Percentiles rank a stretch among this genome's conserved stretches.
Conservation (phyloP, 2,113 vertebrate genomes). For the rabbit (Oryctolagus cuniculus) region DNA sequence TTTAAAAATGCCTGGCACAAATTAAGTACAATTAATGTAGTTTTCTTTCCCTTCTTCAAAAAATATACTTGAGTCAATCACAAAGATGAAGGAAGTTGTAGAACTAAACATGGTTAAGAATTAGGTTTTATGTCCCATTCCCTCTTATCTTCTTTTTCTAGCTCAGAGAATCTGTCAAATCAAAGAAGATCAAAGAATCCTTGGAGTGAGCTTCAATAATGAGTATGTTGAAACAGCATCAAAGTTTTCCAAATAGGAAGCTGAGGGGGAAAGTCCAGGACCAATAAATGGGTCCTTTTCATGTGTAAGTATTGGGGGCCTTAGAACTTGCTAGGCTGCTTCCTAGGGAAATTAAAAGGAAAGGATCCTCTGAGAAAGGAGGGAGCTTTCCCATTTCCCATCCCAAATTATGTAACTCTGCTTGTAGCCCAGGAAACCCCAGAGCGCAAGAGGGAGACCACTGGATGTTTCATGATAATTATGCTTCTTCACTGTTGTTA, state of each 20-base stretch:
- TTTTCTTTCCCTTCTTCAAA: not conserved
- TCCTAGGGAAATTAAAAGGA: conserved; percentile 69
- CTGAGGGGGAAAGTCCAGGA: fast-evolving
- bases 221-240: not conserved
- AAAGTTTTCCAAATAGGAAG: not conserved
- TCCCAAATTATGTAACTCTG: conserved; percentile 55
- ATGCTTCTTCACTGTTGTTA: not conserved
- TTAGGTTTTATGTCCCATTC: not conserved
- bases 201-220: fast-evolving
- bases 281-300: conserved; percentile 64
- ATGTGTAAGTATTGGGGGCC: conserved; percentile 53
- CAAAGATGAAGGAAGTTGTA: not conserved
- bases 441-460: not conserved
- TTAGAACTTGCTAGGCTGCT: conserved; percentile 70
- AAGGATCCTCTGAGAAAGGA: not conserved
- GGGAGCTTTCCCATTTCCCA: conserved; percentile 37
- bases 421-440: conserved; percentile 55
- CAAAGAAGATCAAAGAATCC: not conserved
- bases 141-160: not conserved
- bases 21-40: not conserved
- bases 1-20: not conserved
- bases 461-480: not conserved
- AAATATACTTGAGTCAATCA: not conserved
- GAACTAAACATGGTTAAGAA: not conserved
- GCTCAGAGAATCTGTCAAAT: fast-evolving